Base-by-base conservation (phyloP, 2,797 vertebrate genomes). In the Podargus strigoides region DNA sequence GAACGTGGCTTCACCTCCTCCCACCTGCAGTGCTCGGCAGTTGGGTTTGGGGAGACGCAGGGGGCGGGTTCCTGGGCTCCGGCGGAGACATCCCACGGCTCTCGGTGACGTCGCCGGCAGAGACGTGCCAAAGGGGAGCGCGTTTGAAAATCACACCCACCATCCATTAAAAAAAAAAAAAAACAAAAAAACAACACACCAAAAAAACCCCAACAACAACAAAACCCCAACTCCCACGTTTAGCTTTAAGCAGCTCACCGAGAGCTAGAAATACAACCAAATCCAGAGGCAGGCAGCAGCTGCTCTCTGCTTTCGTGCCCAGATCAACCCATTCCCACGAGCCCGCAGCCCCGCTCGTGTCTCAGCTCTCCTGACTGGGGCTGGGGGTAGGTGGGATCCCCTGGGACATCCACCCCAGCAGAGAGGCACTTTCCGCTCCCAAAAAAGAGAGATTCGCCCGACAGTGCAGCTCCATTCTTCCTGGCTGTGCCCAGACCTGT, bases 91-190 rank as follows among this genome's bases (percentile, higher is more conserved):
- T 94, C 73, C 73, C 2, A 6, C 68, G 52, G 76, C 66, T 90
- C 76, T 84, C 44, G 5, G 79, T 53, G 49, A 72, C 4, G 1
- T 92, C 14, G 6, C 47, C 3, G 9, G 69, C 63, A 58, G 22
- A 85, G 94, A 92, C 4, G 13, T 90, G 95, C 77, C 83, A 49
- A 77, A 94, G 66, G 27, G 41, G 83, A 90, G 67, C 1, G 1
- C 1, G 3, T 91, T 82, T 91, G 90, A 94, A 95, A 79, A 74
- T 93, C 88, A 94, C 95, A 56, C 92, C 80, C 95, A 94, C 88
- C 37, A 64, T 9, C 30, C 64, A 30, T 60, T 60, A 23, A 59
- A 83, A 47, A 50, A 39, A 56, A 77, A 32, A 34, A 9, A 28
- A 50, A 50, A 30, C 7, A 27, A 26, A 15, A 23, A 49, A 27